Conservation (phyloP, 2,797 vertebrate species). For the Craterocephalus amniculus region DNA sequence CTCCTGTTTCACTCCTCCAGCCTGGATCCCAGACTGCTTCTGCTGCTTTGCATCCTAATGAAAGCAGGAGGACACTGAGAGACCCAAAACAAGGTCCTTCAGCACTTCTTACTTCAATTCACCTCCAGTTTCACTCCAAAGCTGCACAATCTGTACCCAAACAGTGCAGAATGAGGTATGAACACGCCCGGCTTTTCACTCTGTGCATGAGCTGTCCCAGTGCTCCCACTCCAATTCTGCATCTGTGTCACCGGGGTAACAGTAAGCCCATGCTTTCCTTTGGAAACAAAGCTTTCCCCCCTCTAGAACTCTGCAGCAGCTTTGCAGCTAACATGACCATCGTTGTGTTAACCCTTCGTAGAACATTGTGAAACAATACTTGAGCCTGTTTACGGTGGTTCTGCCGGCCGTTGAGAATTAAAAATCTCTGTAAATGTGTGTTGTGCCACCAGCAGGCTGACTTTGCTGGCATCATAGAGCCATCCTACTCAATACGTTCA, state of each 20-base stretch:
- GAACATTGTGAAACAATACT: too few relatives aligned
- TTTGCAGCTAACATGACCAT: conserved; percentile 7
- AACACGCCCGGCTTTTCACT: conserved; percentile 18
- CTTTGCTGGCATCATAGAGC: not conserved
- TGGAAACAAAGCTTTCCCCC: conserved; percentile 16
- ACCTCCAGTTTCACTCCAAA: conserved; percentile 15
- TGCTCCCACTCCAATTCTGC: conserved; percentile 9
- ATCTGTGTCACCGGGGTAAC: conserved; percentile 25
- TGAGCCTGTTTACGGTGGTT: too few relatives aligned
- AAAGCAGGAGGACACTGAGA: conserved; percentile 11
- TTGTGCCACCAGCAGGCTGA: not conserved
- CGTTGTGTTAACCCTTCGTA: not conserved
- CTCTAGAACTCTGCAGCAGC: conserved; percentile 19
- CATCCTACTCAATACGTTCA: not conserved
- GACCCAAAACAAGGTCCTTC: conserved; percentile 28
- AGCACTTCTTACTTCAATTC: conserved; percentile 43
- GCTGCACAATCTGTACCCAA: conserved; percentile 23
- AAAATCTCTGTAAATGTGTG: not conserved
- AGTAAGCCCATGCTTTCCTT: conserved; percentile 25
- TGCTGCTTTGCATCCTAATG: conserved; percentile 43
- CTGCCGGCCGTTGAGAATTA: too few relatives aligned
- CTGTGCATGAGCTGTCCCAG: conserved; percentile 2
- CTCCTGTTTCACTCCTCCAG: not conserved
- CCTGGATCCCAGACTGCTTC: conserved; percentile 20
- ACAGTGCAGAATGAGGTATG: conserved; percentile 11